Evolutionary conservation across 1,140 invertebrate genomes (phyloP).

Genomic region (Pteromalus puparum): DNA sequence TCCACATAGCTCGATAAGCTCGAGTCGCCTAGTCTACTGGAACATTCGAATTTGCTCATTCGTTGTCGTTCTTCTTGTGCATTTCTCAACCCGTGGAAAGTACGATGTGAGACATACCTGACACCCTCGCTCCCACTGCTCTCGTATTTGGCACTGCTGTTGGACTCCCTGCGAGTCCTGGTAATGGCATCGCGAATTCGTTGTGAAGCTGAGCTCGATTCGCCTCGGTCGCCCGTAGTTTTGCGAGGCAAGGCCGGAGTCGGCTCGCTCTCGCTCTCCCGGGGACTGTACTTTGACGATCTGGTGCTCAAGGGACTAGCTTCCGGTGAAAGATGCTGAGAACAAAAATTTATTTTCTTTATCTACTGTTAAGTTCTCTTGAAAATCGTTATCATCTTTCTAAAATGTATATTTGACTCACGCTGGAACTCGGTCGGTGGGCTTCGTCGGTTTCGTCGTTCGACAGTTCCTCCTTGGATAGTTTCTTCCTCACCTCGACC

Average conservation of each 20-base stretch:
- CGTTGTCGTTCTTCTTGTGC: neutral
- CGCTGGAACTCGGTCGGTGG: conserved; percentile 69
- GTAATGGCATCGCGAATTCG: conserved; percentile 72
- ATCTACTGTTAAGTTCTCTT: neutral
- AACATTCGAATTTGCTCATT: neutral
- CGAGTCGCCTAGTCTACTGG: conserved; percentile 59
- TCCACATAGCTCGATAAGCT: conserved; percentile 69
- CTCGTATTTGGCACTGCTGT: conserved; percentile 72
- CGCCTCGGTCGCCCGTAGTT: conserved; percentile 60
- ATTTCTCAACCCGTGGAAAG: neutral
- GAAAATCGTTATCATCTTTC: conserved; percentile 3
- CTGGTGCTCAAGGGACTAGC: conserved; percentile 73
- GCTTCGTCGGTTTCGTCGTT: conserved; percentile 71
- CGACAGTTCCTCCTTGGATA: conserved; percentile 69
- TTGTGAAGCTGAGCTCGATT: conserved; percentile 70
- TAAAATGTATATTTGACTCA: conserved; percentile 58
- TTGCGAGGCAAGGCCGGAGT: conserved; percentile 71
- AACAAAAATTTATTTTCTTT: conserved; percentile 30
- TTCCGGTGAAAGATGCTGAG: conserved; percentile 71
- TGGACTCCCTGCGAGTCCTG: conserved; percentile 71
- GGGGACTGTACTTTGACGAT: conserved; percentile 72
- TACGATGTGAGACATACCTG: conserved; percentile 58
- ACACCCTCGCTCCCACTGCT: conserved; percentile 73
- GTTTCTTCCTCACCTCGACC: conserved; percentile 62
- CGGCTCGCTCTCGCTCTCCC: conserved; percentile 74